A percentile compares a stretch with the other conserved stretches of the same genome.
These are phyloP conservation scores for Haliclystus octoradiatus DNA, from an alignment of 30 jellyfish, hydroid and myxozoan species.

Conservation along the genomic window DNA sequence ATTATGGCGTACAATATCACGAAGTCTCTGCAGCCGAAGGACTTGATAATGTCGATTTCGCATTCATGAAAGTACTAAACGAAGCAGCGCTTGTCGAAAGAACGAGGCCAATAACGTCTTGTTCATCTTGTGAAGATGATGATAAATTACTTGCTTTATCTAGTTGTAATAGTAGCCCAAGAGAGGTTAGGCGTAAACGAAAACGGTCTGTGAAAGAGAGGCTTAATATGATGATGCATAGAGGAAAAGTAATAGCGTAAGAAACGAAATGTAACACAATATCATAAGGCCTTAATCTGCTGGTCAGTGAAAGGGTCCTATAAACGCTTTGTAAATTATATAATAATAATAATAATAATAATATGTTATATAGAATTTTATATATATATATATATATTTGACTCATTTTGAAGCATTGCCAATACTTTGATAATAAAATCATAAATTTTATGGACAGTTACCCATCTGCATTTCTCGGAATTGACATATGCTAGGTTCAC, in stretches of 20 bases:
- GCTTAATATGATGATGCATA: background rate
- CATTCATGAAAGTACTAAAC: background rate
- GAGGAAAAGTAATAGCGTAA: background rate
- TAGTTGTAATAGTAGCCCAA: background rate
- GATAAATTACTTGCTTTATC: background rate
- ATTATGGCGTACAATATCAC: constrained; percentile 59
- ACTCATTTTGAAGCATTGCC: too few relatives aligned
- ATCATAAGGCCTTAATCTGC: too few relatives aligned
- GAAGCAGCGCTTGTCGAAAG: background rate
- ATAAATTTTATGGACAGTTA: too few relatives aligned
- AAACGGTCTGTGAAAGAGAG: background rate
- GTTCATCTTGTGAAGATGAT: background rate
- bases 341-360: too few relatives aligned
- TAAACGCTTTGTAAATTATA: too few relatives aligned
- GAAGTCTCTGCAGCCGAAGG: constrained; percentile 86
- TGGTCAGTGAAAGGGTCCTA: too few relatives aligned
- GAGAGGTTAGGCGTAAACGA: background rate
- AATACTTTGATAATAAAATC: too few relatives aligned
- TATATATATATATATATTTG: too few relatives aligned
- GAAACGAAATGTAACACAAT: too few relatives aligned
- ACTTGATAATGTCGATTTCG: background rate
- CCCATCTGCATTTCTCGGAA: too few relatives aligned
- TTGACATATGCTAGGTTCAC: too few relatives aligned
- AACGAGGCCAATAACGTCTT: background rate
- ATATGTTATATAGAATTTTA: too few relatives aligned